Base-by-base conservation (phyloP, 2,888 invertebrate genomes). In the Emmelina monodactyla region DNA sequence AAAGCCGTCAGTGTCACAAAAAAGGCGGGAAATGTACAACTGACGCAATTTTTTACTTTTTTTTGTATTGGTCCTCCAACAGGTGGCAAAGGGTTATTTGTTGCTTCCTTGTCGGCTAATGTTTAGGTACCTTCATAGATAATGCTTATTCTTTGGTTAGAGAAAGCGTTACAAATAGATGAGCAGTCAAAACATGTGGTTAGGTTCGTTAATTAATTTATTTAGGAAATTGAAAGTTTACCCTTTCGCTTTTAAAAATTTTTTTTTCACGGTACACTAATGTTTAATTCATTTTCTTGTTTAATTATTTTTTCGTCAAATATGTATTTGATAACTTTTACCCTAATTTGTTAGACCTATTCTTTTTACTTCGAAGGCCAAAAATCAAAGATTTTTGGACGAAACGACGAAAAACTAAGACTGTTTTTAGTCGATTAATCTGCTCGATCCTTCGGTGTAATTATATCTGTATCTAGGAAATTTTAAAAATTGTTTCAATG, bases 81-180 rank as follows among this genome's bases (percentile, higher is more conserved):
- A 79, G 76, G 76, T 78, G 78, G 71, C 53, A 59, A 58, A 58
- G 58, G 60, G 58, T 50, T 16, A 37, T 34, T n/a, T n/a, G n/a
- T 57, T 54, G 50, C 52, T 55, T 51, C 55, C 50, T 55, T 54
- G 54, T 55, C 58, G 57, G 58, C 57, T 62, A 58, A 62, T 62
- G 57, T 58, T 50, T 14, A 25, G 11, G 25, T 19, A 25, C 11
- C 9, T 11, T 25, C 9, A 25, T 25, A 25, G 25, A 50, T 48
- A 62, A 66, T 63, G 63, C 62, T 59, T 57, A 58, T 50, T 47
- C 49, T 43, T 53, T 40, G 42, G 45, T 46, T 40, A 55, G 70
- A 63, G 78, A 79, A 79, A 79, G 78, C 78, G 78, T 78, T 71
- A 66, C 76, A 67, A 73, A 73, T 55, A 45, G 42, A 70, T n/a